phyloP scores from a whole-genome alignment of 2,888 invertebrate species.

The Homarus gammarus region DNA sequence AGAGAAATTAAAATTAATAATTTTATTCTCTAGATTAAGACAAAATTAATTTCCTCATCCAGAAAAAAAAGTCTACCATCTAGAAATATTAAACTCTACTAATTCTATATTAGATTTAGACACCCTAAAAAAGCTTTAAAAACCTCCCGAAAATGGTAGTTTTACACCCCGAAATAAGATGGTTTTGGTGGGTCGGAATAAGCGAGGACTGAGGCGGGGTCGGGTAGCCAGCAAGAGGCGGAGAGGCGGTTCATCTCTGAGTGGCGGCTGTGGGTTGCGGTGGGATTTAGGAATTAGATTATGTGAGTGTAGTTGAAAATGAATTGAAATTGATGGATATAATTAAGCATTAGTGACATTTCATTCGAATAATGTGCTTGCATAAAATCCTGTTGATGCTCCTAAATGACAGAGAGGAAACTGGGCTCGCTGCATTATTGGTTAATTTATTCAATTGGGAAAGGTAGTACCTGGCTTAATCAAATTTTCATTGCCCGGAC shows the following conservation, averaged over 20 bases:
- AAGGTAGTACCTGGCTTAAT: slow-evolving; percentile 49
- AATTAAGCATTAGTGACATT: slow-evolving; percentile 64
- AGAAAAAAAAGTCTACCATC: too few species aligned
- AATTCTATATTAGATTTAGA: too few species aligned
- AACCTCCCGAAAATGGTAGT: too few species aligned
- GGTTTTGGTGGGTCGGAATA: too few species aligned
- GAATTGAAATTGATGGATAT: slow-evolving; percentile 67
- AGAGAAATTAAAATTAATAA: too few species aligned
- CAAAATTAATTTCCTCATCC: too few species aligned
- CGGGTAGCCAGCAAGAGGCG: too few species aligned
- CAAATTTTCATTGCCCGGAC: slow-evolving; percentile 42
- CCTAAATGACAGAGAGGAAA: slow-evolving; percentile 60
- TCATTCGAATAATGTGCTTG: slow-evolving; percentile 58
- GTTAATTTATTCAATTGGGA: slow-evolving; percentile 67
- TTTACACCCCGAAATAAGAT: too few species aligned
- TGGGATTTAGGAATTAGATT: slow-evolving; percentile 48
- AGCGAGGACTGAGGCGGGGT: too few species aligned
- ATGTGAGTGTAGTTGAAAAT: slow-evolving; percentile 42
- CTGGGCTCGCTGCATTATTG: slow-evolving; percentile 43
- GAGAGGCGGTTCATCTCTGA: slow-evolving; percentile 37
- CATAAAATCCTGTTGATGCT: slow-evolving; percentile 56
- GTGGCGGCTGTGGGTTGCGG: slow-evolving; percentile 25
- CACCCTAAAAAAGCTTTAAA: too few species aligned
- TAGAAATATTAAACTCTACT: too few species aligned
- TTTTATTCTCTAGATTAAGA: too few species aligned